These are phyloP conservation scores for Heliornis fulica DNA, from an alignment of 2,113 vertebrate genomes.

Conservation along the genomic window DNA sequence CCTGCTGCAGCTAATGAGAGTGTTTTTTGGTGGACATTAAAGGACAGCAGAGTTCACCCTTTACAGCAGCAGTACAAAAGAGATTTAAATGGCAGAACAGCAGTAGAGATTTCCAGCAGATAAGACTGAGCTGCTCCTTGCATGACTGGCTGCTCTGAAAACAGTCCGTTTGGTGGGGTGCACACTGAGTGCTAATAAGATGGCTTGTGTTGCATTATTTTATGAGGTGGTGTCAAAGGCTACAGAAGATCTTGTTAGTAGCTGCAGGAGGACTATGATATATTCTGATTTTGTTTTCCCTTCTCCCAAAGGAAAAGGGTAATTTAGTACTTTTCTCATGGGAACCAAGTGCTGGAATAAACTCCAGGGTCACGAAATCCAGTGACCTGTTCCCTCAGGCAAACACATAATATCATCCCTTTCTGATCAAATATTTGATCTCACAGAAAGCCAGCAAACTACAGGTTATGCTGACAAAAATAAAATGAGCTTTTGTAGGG, in stretches of 20 bases:
- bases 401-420: conserved; percentile 10
- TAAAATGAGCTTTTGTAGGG: not conserved
- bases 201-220: not conserved
- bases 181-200: not conserved
- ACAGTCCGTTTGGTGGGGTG: not conserved
- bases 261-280: not conserved
- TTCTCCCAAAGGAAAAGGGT: conserved; percentile 3
- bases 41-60: not conserved
- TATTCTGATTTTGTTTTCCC: conserved; percentile 24
- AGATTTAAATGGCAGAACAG: not conserved
- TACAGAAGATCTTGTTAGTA: conserved; percentile 15
- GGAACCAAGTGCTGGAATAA: conserved; percentile 6
- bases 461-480: conserved; percentile 34
- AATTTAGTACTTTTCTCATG: conserved; percentile 40
- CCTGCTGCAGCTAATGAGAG: not conserved
- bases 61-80: not conserved
- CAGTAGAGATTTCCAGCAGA: not conserved
- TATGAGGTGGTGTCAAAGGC: conserved; percentile 39
- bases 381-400: not conserved
- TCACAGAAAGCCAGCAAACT: not conserved
- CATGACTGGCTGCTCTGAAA: not conserved
- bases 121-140: not conserved
- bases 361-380: conserved; percentile 12
- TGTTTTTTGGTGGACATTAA: not conserved
- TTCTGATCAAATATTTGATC: conserved; percentile 53